Base-by-base conservation (phyloP, 2,888 invertebrate species). In the Synergus umbraculus region DNA sequence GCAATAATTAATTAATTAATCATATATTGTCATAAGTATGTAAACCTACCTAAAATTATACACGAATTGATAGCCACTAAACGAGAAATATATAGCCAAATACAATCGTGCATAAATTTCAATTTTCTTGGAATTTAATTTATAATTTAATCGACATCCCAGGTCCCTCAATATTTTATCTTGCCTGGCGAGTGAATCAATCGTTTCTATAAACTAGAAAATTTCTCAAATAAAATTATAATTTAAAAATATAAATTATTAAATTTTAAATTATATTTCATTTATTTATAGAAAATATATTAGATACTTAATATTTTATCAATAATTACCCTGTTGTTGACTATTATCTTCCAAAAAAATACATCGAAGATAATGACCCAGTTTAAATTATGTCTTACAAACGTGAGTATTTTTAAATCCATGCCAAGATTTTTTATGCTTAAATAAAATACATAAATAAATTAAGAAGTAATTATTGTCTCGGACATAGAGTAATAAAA, bases 71-170 rank as follows among this genome's bases (percentile, higher is more conserved):
- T n/a, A 7, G 4, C 15, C 7, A 49, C 49, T 49, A 49, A 49
- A 2, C n/a, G 13, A 5, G 7, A 49, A 15, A 49, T 49, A 49
- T 15, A 15, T 49, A 15, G 5, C 3, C 7, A 78, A 58, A 41
- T 49, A 67, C 0, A 7, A 65, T 9, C 65, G 76, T 13, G 9
- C 29, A 13, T 8, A 69, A 49, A 69, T 29, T 69, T 9, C 10
- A 43, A 58, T 60, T 65, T 22, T 73, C 54, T 18, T 78, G 1
- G 18, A 22, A 65, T 73, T 44, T 4, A 13, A 9, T 12, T 76
- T 77, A 22, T 81, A 77, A 58, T 78, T 78, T 29, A 81, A 81
- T 13, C 2, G 22, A 73, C 78, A 77, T 29, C 78, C 81, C 54
- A 81, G 54, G 5, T 46, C 22, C 13, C 44, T 63, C n/a, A 81